Conservation (phyloP, 2,797 vertebrate genomes). For the Cyprinella venusta region DNA sequence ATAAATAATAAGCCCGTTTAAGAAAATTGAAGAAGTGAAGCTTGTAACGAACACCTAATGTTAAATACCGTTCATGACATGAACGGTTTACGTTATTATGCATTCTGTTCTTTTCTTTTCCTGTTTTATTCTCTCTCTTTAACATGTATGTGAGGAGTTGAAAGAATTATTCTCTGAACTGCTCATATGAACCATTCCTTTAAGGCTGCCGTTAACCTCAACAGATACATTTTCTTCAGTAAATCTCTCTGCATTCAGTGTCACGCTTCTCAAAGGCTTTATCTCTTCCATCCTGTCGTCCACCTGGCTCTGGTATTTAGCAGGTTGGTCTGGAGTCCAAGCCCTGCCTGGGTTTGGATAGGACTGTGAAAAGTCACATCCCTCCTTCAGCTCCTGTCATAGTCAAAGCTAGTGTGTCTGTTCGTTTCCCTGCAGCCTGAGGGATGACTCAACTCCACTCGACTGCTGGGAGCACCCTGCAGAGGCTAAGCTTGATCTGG, state of each 20-base stretch:
- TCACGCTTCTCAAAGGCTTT: conserved; percentile 60
- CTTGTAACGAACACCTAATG: too few species aligned
- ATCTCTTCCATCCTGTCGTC: conserved; percentile 62
- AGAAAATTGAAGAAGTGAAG: not conserved
- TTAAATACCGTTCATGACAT: too few species aligned
- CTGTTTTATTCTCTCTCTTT: not conserved
- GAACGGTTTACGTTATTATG: too few species aligned
- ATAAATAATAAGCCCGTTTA: conserved; percentile 20
- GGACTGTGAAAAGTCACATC: conserved; percentile 83
- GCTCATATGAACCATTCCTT: not conserved
- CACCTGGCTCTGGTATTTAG: conserved; percentile 75
- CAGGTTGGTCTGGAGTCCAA: conserved; percentile 67
- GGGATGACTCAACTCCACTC: conserved; percentile 60
- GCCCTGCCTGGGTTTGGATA: conserved; percentile 70
- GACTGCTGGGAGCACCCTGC: conserved; percentile 61
- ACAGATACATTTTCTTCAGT: not conserved
- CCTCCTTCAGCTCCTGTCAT: conserved; percentile 66
- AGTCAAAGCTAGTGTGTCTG: conserved; percentile 76
- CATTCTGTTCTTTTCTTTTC: too few species aligned
- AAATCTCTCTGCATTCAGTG: not conserved
- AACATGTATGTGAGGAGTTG: not conserved
- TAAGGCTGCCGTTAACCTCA: not conserved
- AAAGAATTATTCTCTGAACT: not conserved
- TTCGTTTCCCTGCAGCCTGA: conserved; percentile 56
- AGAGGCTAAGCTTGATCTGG: conserved; percentile 65